Conservation (phyloP, 2,797 vertebrate species). For the Sebastes jordani region DNA sequence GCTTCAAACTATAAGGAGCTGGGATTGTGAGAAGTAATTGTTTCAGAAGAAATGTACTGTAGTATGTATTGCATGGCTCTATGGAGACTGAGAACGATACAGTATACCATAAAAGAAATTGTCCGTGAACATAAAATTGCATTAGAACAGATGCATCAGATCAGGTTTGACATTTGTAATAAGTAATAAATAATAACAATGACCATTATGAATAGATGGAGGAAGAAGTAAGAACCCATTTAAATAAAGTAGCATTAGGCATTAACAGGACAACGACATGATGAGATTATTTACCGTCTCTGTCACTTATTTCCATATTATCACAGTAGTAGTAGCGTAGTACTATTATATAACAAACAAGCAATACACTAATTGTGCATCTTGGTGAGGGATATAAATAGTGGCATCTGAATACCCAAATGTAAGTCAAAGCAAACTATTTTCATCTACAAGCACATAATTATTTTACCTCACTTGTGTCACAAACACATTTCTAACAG, state of each 20-base stretch:
- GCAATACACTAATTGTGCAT: neutral
- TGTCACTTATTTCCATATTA: neutral
- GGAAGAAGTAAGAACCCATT: neutral
- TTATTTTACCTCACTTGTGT: neutral
- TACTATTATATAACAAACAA: neutral
- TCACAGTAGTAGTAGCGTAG: neutral
- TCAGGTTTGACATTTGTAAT: neutral
- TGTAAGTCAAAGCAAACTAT: neutral
- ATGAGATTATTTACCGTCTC: neutral
- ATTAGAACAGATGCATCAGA: neutral
- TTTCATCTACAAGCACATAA: neutral
- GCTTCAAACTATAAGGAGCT: neutral
- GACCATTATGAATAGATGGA: neutral
- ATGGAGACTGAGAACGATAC: neutral
- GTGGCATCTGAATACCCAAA: neutral
- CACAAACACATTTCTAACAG: neutral
- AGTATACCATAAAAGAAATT: neutral
- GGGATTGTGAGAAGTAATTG: neutral
- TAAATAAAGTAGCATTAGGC: neutral
- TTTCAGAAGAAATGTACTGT: neutral
- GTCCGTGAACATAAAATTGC: neutral
- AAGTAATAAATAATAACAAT: neutral
- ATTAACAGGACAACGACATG: neutral
- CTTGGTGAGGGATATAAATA: neutral
- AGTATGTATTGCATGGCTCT: neutral